phyloP scores from a whole-genome alignment of 2,797 vertebrate species.

The Syndactyla subalaris region DNA sequence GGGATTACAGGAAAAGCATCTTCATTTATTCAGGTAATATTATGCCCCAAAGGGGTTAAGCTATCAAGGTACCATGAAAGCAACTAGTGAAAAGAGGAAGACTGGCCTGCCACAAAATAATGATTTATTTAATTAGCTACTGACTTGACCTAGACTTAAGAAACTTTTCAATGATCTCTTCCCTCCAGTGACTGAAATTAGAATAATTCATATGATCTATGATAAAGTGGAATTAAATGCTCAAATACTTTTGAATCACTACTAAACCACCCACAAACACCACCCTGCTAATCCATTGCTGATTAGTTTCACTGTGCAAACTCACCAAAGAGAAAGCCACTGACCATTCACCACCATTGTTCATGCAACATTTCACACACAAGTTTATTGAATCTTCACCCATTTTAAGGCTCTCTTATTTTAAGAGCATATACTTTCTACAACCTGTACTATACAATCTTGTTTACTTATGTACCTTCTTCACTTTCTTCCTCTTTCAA shows the following conservation, averaged over 20 bases:
- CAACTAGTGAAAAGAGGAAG: background rate
- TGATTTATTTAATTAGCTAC: background rate
- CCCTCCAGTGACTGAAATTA: background rate
- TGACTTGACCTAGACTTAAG: background rate
- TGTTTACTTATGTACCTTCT: background rate
- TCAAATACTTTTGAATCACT: background rate
- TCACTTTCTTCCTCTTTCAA: background rate
- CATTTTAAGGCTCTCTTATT: background rate
- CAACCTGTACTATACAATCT: background rate
- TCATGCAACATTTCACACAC: background rate
- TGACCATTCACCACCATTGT: background rate
- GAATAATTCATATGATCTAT: background rate
- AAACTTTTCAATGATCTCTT: background rate
- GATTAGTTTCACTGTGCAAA: background rate
- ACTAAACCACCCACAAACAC: background rate
- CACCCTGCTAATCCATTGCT: background rate
- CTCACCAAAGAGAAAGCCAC: background rate
- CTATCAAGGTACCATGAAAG: background rate
- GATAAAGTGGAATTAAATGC: background rate
- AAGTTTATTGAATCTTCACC: background rate
- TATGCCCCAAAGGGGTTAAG: background rate
- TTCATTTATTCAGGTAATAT: conserved; percentile 34
- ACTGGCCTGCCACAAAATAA: background rate
- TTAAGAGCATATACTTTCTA: background rate
- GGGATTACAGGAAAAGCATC: background rate